Evolutionary conservation across 1,140 invertebrate species (phyloP).

Genomic region (Eumeta japonica): DNA sequence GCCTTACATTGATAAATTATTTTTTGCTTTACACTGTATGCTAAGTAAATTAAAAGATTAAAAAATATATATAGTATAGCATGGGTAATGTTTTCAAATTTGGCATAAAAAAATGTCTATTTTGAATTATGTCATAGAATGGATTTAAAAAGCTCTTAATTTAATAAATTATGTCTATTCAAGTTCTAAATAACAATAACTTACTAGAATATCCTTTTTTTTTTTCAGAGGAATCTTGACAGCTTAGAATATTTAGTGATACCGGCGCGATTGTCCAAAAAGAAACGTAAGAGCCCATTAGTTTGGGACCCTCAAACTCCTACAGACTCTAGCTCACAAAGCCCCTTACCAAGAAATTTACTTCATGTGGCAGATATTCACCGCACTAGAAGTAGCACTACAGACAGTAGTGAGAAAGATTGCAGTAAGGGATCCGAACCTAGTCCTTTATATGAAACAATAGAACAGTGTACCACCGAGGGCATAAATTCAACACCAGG

Average conservation of each 20-base stretch:
- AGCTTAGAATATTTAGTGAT: conserved; percentile 42
- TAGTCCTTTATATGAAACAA: conserved; percentile 30
- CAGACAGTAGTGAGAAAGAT: conserved; percentile 26
- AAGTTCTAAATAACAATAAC: too few relatives aligned
- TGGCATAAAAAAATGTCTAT: too few relatives aligned
- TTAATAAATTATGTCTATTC: too few relatives aligned
- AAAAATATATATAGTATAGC: too few relatives aligned
- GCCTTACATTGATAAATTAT: too few relatives aligned
- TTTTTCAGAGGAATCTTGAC: conserved; percentile 30
- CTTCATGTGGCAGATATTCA: conserved; percentile 29
- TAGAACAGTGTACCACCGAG: too few relatives aligned
- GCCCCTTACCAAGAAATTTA: conserved; percentile 22
- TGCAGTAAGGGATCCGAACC: conserved; percentile 15
- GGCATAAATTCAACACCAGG: conserved; percentile 13
- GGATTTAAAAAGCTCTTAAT: too few relatives aligned
- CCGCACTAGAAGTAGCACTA: conserved; percentile 17
- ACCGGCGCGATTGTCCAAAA: conserved; percentile 26
- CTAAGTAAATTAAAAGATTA: too few relatives aligned
- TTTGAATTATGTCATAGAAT: too few relatives aligned
- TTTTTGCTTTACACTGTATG: too few relatives aligned
- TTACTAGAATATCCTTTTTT: too few relatives aligned
- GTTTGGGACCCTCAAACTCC: conserved; percentile 31
- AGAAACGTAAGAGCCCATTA: conserved; percentile 23
- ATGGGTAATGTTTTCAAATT: too few relatives aligned
- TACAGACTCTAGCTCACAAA: conserved; percentile 32